These are phyloP conservation scores for Potamilus streckersoni DNA, from an alignment of 1,140 invertebrate genomes.

Conservation along the genomic window DNA sequence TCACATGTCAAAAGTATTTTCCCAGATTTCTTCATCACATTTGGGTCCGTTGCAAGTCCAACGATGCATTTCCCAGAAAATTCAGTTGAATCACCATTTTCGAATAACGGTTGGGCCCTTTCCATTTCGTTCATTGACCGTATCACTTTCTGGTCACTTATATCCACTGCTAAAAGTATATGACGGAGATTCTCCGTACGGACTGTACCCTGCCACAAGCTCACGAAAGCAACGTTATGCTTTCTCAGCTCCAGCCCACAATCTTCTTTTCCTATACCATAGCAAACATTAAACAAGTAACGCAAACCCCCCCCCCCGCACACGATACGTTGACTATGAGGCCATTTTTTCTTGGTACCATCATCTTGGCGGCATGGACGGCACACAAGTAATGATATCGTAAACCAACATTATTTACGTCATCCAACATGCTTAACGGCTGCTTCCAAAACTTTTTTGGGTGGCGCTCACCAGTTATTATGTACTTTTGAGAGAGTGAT, in stretches of 20 bases:
- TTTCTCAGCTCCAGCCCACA: conserved; percentile 64
- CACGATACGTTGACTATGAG: conserved; percentile 69
- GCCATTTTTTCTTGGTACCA: conserved; percentile 62
- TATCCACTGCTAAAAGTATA: background rate
- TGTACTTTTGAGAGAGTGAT: too few relatives aligned
- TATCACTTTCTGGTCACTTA: background rate
- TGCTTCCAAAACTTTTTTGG: conserved; percentile 66
- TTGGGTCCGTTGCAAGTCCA: conserved; percentile 39
- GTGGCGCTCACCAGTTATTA: too few relatives aligned
- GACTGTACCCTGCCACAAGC: conserved; percentile 68
- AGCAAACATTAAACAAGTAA: conserved; percentile 67
- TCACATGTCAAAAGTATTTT: conserved; percentile 3
- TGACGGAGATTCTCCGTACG: conserved; percentile 57
- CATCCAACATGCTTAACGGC: conserved; percentile 56
- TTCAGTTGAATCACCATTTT: conserved; percentile 51
- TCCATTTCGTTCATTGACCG: background rate
- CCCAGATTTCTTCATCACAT: conserved; percentile 11
- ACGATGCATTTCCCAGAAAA: conserved; percentile 58
- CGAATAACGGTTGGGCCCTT: conserved; percentile 28
- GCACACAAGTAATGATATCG: conserved; percentile 68
- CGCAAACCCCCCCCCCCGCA: conserved; percentile 65
- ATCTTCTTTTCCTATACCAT: conserved; percentile 68
- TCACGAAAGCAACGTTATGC: conserved; percentile 62
- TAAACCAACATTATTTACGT: conserved; percentile 68
- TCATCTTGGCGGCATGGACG: conserved; percentile 65